phyloP scores from a whole-genome alignment of 2,113 vertebrate genomes.

The Hippotragus niger region DNA sequence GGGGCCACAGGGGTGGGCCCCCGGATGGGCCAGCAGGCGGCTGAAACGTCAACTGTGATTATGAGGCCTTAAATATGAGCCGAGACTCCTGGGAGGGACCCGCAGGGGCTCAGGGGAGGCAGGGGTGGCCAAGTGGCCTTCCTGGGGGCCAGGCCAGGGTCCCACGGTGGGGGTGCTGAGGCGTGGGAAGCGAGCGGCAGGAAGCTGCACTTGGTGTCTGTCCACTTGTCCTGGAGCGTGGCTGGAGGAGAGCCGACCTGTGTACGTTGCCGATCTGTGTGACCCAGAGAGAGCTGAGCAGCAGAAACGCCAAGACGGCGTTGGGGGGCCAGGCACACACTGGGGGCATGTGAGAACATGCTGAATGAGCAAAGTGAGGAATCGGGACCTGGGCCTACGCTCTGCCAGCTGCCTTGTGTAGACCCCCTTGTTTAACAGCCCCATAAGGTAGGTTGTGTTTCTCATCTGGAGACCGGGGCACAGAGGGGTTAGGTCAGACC shows the following conservation, averaged over 20 bases:
- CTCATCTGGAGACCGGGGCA: neutral
- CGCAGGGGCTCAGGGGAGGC: neutral
- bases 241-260: no score
- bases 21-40: neutral
- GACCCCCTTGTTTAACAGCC: neutral
- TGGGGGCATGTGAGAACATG: rapidly evolving
- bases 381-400: rapidly evolving
- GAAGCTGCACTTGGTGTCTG: neutral
- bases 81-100: neutral
- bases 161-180: neutral
- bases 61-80: neutral
- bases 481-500: neutral
- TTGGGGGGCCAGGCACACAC: rapidly evolving
- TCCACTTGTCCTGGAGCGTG: rapidly evolving
- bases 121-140: neutral
- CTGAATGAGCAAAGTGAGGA: neutral
- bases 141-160: neutral
- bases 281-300: neutral
- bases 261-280: neutral
- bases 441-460: neutral
- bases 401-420: rapidly evolving
- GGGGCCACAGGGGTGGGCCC: neutral
- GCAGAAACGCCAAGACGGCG: neutral
- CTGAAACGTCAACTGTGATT: neutral
- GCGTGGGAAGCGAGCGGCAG: rapidly evolving